phyloP scores from a whole-genome alignment of 2,113 vertebrate species.

The Nothobranchius furzeri region DNA sequence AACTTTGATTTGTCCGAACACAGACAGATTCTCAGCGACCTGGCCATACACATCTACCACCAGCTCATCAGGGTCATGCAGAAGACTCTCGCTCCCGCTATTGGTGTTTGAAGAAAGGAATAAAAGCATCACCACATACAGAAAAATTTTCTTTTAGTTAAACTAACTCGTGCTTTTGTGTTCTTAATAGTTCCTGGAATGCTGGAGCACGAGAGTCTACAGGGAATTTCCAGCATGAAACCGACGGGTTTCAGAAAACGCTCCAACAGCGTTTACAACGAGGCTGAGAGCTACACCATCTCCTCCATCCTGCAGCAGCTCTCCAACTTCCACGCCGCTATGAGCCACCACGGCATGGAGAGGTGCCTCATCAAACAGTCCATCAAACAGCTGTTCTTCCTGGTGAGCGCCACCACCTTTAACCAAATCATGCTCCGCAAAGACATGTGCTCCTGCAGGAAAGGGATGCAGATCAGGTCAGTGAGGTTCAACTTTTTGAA shows the following conservation, averaged over 20 bases:
- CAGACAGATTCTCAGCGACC: slow-evolving; percentile 92
- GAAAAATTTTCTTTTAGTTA: not conserved
- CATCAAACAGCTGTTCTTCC: slow-evolving; percentile 90
- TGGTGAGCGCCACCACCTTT: slow-evolving; percentile 86
- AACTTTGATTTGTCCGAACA: slow-evolving; percentile 97
- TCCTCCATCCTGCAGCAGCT: slow-evolving; percentile 90
- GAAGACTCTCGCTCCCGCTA: slow-evolving; percentile 85
- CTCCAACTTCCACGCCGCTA: slow-evolving; percentile 86
- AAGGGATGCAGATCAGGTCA: slow-evolving; percentile 99
- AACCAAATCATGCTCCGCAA: slow-evolving; percentile 97
- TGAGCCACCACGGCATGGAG: slow-evolving; percentile 92
- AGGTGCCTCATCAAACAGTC: slow-evolving; percentile 85
- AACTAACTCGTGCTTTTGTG: not conserved
- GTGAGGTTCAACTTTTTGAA: slow-evolving; percentile 15
- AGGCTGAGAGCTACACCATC: slow-evolving; percentile 87
- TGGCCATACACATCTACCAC: slow-evolving; percentile 93
- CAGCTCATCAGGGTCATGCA: slow-evolving; percentile 89
- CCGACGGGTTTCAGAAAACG: slow-evolving; percentile 94
- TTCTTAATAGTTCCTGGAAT: slow-evolving; percentile 87
- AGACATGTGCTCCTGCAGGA: slow-evolving; percentile 97
- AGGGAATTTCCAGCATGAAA: slow-evolving; percentile 96
- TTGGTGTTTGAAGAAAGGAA: slow-evolving; percentile 76
- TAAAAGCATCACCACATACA: not conserved
- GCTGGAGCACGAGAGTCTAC: slow-evolving; percentile 95
- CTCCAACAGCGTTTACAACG: slow-evolving; percentile 86